Conservation (phyloP, 2,888 invertebrate species). For the Tenthredo amoena region DNA sequence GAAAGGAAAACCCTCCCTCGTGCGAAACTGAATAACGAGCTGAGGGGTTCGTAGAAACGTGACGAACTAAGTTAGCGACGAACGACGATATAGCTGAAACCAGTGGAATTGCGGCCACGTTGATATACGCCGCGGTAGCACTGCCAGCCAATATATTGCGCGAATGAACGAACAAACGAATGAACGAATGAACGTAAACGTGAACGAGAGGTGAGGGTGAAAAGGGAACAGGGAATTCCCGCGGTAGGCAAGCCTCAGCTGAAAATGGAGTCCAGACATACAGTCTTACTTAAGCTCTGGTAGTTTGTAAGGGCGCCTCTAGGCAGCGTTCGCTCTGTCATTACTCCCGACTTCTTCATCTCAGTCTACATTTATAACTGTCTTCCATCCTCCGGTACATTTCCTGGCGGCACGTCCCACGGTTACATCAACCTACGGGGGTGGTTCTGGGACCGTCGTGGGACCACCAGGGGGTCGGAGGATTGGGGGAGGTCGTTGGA, state of each 20-base stretch:
- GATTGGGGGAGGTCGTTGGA: conserved; percentile 29
- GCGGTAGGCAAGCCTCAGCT: conserved; percentile 31
- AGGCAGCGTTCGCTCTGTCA: conserved; percentile 54
- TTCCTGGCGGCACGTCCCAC: conserved; percentile 48
- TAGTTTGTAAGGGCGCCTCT: conserved; percentile 53
- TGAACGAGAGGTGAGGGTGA: neutral
- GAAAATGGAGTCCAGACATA: conserved; percentile 51
- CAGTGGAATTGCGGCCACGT: conserved; percentile 44
- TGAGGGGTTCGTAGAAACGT: conserved; percentile 40
- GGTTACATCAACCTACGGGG: conserved; percentile 9
- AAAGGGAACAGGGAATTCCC: conserved; percentile 17
- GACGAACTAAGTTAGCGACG: conserved; percentile 47
- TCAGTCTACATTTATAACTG: conserved; percentile 53
- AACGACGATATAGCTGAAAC: conserved; percentile 48
- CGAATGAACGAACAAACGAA: conserved; percentile 32
- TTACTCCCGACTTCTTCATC: conserved; percentile 55
- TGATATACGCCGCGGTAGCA: conserved; percentile 46
- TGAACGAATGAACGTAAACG: conserved; percentile 29
- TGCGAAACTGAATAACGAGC: conserved; percentile 41
- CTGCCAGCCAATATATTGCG: conserved; percentile 49
- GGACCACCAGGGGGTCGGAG: conserved; percentile 16
- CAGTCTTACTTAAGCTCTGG: conserved; percentile 54
- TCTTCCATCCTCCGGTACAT: conserved; percentile 45
- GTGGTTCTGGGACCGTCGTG: conserved; percentile 38
- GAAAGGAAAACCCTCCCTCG: conserved; percentile 3